Conservation (phyloP, 2,888 invertebrate species). For the Mesorhabditis spiculigera region DNA sequence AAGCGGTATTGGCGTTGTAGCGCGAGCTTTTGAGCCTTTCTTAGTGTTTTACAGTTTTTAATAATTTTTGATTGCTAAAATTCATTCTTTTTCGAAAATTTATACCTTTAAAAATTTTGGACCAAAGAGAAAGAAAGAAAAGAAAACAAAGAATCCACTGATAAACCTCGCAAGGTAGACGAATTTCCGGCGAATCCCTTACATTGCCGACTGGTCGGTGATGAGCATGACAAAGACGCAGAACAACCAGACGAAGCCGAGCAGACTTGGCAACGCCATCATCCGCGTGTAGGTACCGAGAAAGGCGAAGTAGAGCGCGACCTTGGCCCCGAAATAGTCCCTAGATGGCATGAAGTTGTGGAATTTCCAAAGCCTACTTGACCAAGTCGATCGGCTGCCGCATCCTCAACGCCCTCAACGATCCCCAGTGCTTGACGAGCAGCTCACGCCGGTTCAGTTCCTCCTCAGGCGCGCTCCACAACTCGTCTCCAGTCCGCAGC, state of each 20-base stretch:
- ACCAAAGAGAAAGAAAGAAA: not conserved
- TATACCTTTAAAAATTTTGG: too few relatives aligned
- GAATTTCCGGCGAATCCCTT: not conserved
- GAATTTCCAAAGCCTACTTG: not conserved
- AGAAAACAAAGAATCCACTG: not conserved
- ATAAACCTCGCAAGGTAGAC: too few relatives aligned
- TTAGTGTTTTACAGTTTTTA: too few relatives aligned
- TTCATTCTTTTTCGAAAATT: too few relatives aligned
- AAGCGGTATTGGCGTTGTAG: too few relatives aligned
- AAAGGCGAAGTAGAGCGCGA: not conserved
- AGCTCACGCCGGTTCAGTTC: not conserved
- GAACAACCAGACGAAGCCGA: not conserved
- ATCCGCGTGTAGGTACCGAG: not conserved
- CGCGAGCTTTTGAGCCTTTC: too few relatives aligned
- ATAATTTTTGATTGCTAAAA: too few relatives aligned
- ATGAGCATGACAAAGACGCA: not conserved
- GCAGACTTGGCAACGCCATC: not conserved
- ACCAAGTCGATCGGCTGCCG: not conserved
- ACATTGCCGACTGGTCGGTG: conserved; percentile 4
- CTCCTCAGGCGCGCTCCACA: not conserved
- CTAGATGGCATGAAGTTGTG: not conserved
- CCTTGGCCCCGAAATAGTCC: conserved; percentile 1
- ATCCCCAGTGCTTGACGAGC: not conserved
- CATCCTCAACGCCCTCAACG: not conserved
- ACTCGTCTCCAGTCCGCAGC: not conserved